These are phyloP conservation scores for Phylloscopus collybita DNA, from an alignment of 2,797 vertebrate species.

Conservation along the genomic window DNA sequence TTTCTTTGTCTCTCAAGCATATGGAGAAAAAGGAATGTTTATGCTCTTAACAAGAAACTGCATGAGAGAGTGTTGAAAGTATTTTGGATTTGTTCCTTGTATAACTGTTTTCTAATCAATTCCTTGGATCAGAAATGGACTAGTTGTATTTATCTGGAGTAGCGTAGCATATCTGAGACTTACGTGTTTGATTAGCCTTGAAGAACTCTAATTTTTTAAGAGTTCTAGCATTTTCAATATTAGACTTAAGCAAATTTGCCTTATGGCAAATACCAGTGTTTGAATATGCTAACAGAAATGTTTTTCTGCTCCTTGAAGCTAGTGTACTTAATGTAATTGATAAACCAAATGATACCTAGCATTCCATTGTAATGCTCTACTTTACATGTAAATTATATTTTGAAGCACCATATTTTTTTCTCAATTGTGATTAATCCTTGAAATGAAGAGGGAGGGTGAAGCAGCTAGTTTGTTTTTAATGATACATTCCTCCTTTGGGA, in stretches of 20 bases:
- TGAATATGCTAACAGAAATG: slow-evolving; percentile 26
- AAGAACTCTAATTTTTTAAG: background rate
- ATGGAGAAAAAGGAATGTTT: background rate
- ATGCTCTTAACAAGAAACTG: background rate
- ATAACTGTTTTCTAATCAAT: background rate
- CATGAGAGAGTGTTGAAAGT: background rate
- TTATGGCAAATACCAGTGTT: slow-evolving; percentile 12
- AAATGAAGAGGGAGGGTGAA: slow-evolving; percentile 18
- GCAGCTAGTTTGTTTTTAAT: slow-evolving; percentile 47
- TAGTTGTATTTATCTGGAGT: background rate
- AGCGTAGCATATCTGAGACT: background rate
- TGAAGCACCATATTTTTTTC: slow-evolving; percentile 49
- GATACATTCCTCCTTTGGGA: slow-evolving; percentile 23
- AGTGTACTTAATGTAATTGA: slow-evolving; percentile 19
- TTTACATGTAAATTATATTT: slow-evolving; percentile 66
- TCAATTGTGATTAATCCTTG: slow-evolving; percentile 57
- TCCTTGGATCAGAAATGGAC: background rate
- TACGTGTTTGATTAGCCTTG: background rate
- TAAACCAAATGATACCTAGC: slow-evolving; percentile 52
- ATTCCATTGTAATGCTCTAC: slow-evolving; percentile 28
- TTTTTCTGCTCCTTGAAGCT: slow-evolving; percentile 33
- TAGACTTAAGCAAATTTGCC: background rate
- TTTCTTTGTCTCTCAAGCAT: background rate
- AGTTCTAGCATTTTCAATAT: background rate
- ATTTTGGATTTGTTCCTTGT: background rate